Evolutionary conservation across 1,140 invertebrate species (phyloP).

Genomic region (Stegodyphus dumicola): DNA sequence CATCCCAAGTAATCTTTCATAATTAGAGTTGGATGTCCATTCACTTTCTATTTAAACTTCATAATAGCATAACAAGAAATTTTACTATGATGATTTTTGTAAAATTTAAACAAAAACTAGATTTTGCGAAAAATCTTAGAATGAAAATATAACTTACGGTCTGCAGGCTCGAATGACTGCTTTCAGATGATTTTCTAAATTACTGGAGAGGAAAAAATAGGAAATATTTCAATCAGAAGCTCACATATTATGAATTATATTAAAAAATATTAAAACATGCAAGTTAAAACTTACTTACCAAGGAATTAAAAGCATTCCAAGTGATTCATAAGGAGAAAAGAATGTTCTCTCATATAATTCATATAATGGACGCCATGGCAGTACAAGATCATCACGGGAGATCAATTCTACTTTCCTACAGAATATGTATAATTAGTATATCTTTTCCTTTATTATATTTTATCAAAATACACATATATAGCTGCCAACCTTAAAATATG

Average conservation of each 20-base stretch:
- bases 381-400: conserved; percentile 80
- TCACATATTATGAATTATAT: not conserved
- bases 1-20: too few relatives aligned
- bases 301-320: conserved; percentile 73
- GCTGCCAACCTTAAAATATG: too few relatives aligned
- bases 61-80: too few relatives aligned
- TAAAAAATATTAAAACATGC: not conserved
- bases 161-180: conserved; percentile 66
- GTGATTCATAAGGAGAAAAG: conserved; percentile 71
- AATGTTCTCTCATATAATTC: conserved; percentile 73
- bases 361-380: conserved; percentile 90
- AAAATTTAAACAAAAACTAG: too few relatives aligned
- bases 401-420: conserved; percentile 79
- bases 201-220: conserved; percentile 44
- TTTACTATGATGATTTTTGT: too few relatives aligned
- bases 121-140: not conserved
- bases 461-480: not conserved
- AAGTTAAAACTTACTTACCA: conserved; percentile 69
- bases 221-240: not conserved
- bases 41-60: too few relatives aligned
- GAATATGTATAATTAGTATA: not conserved
- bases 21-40: too few relatives aligned
- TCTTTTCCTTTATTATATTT: too few relatives aligned
- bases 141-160: conserved; percentile 69
- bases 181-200: conserved; percentile 65